Percentiles rank a stretch among this genome's conserved stretches.
Evolutionary conservation across 2,888 invertebrate species (phyloP).

Genomic region (Sphaerophoria taeniata): DNA sequence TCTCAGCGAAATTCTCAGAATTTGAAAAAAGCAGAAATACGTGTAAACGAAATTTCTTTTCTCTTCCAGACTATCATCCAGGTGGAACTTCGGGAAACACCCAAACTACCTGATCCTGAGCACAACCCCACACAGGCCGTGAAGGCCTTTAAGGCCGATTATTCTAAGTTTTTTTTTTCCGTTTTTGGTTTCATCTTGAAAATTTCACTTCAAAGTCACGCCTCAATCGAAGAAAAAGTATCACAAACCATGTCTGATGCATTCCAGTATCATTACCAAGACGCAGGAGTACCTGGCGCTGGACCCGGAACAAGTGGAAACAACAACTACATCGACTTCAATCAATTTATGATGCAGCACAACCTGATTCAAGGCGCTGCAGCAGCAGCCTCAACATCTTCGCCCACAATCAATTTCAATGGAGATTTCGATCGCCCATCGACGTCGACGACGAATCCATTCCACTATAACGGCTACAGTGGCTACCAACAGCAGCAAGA

Average conservation of each 20-base stretch:
- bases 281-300: conserved; percentile 43
- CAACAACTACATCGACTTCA: conserved; percentile 81
- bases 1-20: conserved; percentile 13
- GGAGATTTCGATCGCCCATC: conserved; percentile 33
- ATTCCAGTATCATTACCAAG: conserved; percentile 57
- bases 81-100: conserved; percentile 72
- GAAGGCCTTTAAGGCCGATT: conserved; percentile 53
- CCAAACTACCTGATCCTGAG: conserved; percentile 76
- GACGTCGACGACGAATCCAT: conserved; percentile 62
- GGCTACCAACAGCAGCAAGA: conserved; percentile 32
- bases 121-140: conserved; percentile 73
- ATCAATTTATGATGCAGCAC: conserved; percentile 82
- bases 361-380: conserved; percentile 76
- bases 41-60: conserved; percentile 8
- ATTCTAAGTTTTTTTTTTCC: conserved; percentile 40
- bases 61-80: conserved; percentile 71
- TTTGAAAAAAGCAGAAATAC: conserved; percentile 12
- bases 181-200: not conserved
- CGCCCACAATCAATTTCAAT: conserved; percentile 8
- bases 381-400: conserved; percentile 1
- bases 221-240: not conserved
- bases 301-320: too few relatives aligned
- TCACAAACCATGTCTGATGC: conserved; percentile 57
- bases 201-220: conserved; percentile 13
- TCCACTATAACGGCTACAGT: conserved; percentile 59